Evolutionary conservation across 2,113 vertebrate species (phyloP), one percentile per base, ranked within the genome.

Genomic region (Sciurus niger): DNA sequence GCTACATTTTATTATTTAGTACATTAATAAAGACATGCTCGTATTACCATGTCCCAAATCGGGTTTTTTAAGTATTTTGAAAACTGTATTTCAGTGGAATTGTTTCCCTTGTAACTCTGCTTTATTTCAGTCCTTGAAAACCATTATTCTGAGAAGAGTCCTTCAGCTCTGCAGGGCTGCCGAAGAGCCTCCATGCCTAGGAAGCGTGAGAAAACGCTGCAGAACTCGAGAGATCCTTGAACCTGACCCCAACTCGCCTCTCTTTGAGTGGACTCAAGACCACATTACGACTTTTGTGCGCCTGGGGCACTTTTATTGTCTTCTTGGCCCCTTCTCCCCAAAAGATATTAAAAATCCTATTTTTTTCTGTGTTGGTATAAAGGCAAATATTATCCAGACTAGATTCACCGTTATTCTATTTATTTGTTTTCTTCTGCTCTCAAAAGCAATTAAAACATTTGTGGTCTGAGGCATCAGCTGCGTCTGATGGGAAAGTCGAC

Each of bases 361-460:
- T 58, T 88, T 63, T 63, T 25, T 63, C 60, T 60, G 17, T 0
- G 12, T 73, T 40, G 74, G 9, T 55, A 34, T 67, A 87, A 74
- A 74, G 73, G 67, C 18, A 43, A 63, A n/a, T 63, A 46, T 58
- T 79, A 77, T 53, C 65, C 55, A 84, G 46, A 37, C 37, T 58
- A 43, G 46, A 88, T 53, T 84, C 22, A 55, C 51, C 55, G 6
- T 79, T 70, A 53, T 85, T 60, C 48, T 46, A 46, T 63, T 88
- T 79, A 79, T 80, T 95, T 93, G 22, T 78, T 93, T 88, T 84
- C 37, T 82, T 73, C 40, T 84, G 80, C 2, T 83, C 91, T 92
- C 48, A 60, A 85, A 96, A 86, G 51, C 74, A 95, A 55, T 80
- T 51, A 68, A 96, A 93, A 83, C 46, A 58, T 89, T 72, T 58